Base-by-base conservation (phyloP, 2,113 vertebrate genomes). In the Psammodynastes pulverulentus region DNA sequence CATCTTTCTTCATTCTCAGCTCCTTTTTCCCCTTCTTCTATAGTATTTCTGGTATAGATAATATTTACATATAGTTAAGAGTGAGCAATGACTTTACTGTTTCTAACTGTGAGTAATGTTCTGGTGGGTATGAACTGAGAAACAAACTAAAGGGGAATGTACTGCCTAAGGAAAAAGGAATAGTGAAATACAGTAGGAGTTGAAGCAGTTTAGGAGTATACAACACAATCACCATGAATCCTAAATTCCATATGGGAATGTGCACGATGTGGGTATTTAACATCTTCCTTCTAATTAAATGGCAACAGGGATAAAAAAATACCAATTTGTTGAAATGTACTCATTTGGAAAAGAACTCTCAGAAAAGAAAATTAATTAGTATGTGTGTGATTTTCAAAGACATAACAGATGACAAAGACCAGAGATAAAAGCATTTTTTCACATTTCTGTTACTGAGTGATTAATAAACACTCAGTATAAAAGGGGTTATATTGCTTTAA, bases 51-150 rank as follows among this genome's bases (percentile, higher is more conserved):
- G 67, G n/a, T 0, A 0, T 34, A 51, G 51, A 51, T 29, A 45
- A 8, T 1, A 23, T 85, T 26, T 6, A 26, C 7, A 34, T 39
- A 39, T 67, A 93, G 51, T n/a, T 0, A 1, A 23, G 21, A 56
- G 48, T 91, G 91, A 91, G 92, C 29, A 89, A 72, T 2, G 23
- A 67, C 51, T 85, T 92, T 92, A 89, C 79, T 92, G 79, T 89
- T 89, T 92, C 58, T 34, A 62, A 39, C 53, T 62, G 72, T 92
- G 91, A 92, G 88, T 92, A 89, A 89, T 89, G 72, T 43, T 89
- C 13, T 89, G 85, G 91, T 90, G 6, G 19, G 54, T 45, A 58
- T 1, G 3, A 49, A 49, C 72, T 19, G 84, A 89, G 8, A 56
- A 6, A 84, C 29, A 88, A 46, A 88, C 5, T 45, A 46, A 10